These are phyloP conservation scores for Mormyrus iriodes DNA, from an alignment of 2,113 vertebrate species.

Conservation along the genomic window DNA sequence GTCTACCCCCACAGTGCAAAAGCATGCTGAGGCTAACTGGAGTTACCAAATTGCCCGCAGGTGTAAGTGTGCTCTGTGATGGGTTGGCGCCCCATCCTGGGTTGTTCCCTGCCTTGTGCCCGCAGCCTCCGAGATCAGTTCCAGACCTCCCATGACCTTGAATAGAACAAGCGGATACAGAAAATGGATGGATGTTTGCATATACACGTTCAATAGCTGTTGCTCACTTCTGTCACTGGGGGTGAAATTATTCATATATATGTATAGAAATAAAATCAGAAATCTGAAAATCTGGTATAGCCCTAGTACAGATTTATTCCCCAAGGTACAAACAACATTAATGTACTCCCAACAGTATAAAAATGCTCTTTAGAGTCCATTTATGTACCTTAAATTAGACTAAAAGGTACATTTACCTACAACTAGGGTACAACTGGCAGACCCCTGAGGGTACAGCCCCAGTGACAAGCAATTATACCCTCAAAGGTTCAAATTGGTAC, in stretches of 20 bases:
- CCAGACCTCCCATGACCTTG: neutral
- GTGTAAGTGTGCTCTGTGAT: no score
- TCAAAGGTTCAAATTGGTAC: neutral
- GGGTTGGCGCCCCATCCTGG: neutral
- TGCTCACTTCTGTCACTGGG: neutral
- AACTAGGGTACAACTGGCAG: neutral
- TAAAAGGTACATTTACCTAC: neutral
- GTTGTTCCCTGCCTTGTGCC: neutral
- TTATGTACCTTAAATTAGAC: neutral
- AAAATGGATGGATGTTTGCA: neutral
- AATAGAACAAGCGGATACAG: neutral
- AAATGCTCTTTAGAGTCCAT: neutral
- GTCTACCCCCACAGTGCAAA: neutral
- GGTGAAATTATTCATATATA: neutral
- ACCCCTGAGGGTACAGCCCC: neutral
- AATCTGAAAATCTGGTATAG: no score
- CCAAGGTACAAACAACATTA: neutral
- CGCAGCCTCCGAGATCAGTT: neutral
- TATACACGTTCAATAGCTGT: neutral
- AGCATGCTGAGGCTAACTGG: neutral
- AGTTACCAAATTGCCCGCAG: neutral
- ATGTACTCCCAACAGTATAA: neutral
- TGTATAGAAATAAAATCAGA: neutral
- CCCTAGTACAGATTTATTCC: neutral
- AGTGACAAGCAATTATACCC: neutral